Evolutionary conservation across 2,797 vertebrate genomes (phyloP).

Genomic region (Phylloscopus collybita): DNA sequence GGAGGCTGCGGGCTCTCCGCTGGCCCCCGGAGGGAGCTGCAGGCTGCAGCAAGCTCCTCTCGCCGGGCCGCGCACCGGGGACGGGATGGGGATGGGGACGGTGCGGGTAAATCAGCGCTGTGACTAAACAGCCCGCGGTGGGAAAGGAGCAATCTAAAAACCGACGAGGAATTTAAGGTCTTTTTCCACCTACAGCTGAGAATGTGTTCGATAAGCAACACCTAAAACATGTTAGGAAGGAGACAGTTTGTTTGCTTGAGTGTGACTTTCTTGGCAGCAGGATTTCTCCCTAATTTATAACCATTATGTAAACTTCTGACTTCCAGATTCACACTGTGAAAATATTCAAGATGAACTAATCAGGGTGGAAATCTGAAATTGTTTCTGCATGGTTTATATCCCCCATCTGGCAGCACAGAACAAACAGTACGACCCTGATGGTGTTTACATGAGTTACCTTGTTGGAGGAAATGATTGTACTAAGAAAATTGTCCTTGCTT

Average conservation of each 20-base stretch:
- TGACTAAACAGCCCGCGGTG: background rate
- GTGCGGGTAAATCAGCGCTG: background rate
- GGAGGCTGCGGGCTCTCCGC: background rate
- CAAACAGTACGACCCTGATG: conserved; percentile 56
- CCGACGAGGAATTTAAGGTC: background rate
- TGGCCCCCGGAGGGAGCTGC: conserved; percentile 67
- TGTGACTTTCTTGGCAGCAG: conserved; percentile 58
- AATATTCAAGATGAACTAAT: conserved; percentile 68
- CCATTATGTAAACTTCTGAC: conserved; percentile 64
- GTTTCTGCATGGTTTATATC: conserved; percentile 69
- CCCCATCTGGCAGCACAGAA: conserved; percentile 57
- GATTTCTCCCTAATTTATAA: conserved; percentile 63
- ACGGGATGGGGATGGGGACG: background rate
- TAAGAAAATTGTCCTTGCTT: conserved; percentile 38
- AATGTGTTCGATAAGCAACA: conserved; percentile 65
- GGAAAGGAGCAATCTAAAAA: background rate
- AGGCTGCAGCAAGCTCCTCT: background rate
- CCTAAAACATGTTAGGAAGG: conserved; percentile 59
- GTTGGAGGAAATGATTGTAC: conserved; percentile 53
- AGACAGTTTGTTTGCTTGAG: conserved; percentile 57
- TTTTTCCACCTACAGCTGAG: conserved; percentile 54
- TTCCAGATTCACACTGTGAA: conserved; percentile 69
- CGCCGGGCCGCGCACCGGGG: background rate
- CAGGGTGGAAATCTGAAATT: conserved; percentile 69
- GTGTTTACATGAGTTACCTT: conserved; percentile 64